Evolutionary conservation across 2,113 vertebrate genomes (phyloP).

Genomic region (Eretmochelys imbricata): DNA sequence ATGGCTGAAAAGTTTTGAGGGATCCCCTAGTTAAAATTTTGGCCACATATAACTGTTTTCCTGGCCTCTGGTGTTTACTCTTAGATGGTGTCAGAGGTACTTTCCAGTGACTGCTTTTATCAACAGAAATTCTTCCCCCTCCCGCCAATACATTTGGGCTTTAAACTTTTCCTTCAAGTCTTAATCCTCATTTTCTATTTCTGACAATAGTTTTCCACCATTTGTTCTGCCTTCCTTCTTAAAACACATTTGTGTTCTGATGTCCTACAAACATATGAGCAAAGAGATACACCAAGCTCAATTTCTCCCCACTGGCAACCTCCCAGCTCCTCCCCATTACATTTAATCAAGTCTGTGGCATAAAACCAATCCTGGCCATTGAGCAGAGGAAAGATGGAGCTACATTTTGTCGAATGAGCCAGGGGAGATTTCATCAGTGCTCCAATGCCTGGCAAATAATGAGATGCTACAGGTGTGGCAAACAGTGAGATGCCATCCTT

Average conservation of each 20-base stretch:
- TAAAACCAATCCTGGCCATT: background rate
- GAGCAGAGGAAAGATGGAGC: background rate
- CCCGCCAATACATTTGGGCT: background rate
- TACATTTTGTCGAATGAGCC: conserved; percentile 8
- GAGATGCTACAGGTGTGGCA: background rate
- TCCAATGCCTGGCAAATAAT: conserved; percentile 27
- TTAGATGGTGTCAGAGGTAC: background rate
- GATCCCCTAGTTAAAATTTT: background rate
- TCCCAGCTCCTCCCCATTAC: background rate
- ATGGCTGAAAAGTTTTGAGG: background rate
- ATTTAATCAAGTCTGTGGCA: background rate
- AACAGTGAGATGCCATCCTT: background rate
- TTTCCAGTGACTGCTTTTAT: background rate
- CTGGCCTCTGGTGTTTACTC: background rate
- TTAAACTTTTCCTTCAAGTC: background rate
- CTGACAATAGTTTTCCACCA: background rate
- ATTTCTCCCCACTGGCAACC: background rate
- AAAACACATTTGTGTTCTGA: background rate
- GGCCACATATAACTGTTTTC: background rate
- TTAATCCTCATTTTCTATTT: background rate
- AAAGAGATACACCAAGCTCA: background rate
- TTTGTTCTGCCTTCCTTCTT: background rate
- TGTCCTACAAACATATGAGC: background rate
- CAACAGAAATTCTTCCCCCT: background rate
- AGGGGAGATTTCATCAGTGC: conserved; percentile 25